A percentile compares a stretch with the other conserved stretches of the same genome.
Conservation (phyloP, 1,140 invertebrate genomes). For the Drosophila bocki region DNA sequence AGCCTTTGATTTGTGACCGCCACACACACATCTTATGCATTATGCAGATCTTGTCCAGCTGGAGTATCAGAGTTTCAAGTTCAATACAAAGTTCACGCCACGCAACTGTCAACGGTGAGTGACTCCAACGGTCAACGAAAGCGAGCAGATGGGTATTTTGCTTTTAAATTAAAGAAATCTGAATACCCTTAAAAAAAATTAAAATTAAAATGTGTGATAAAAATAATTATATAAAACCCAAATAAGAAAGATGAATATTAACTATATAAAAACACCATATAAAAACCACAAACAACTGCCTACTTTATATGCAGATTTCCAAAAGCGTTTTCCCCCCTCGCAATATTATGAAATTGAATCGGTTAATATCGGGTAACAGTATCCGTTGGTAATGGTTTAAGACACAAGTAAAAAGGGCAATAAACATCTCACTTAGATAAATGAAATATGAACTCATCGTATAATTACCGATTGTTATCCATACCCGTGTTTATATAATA, state of each 20-base stretch:
- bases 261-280: neutral
- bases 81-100: constrained; percentile 67
- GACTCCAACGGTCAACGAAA: constrained; percentile 17
- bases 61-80: constrained; percentile 75
- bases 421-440: constrained; percentile 26
- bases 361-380: constrained; percentile 17
- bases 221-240: neutral
- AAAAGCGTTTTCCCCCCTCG: neutral
- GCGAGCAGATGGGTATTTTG: neutral
- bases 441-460: constrained; percentile 46
- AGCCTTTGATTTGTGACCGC: constrained; percentile 74
- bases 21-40: constrained; percentile 43
- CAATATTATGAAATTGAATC: constrained; percentile 25
- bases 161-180: neutral
- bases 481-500: constrained; percentile 45
- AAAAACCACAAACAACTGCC: neutral
- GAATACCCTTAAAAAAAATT: constrained; percentile 18
- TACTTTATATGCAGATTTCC: neutral
- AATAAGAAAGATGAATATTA: neutral
- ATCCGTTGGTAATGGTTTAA: constrained; percentile 15
- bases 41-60: constrained; percentile 65
- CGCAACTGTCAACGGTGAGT: constrained; percentile 43
- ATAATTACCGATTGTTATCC: constrained; percentile 50
- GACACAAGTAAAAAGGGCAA: constrained; percentile 13
- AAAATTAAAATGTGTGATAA: neutral